Percentiles rank a stretch among this genome's conserved stretches.
These are phyloP conservation scores for Sus cebifrons DNA, from an alignment of 2,797 vertebrate species.

Conservation along the genomic window DNA sequence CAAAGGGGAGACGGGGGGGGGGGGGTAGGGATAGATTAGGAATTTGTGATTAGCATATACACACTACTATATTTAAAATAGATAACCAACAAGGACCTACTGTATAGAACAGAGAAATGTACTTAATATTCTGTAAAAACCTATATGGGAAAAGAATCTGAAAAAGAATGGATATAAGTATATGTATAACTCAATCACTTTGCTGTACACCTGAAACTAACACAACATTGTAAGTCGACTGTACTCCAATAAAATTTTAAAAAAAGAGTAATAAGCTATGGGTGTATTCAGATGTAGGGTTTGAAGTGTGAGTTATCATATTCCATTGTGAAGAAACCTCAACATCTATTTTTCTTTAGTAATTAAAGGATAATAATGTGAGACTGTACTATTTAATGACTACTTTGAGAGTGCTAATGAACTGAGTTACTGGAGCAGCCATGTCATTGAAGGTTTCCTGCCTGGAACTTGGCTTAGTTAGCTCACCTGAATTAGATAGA, in stretches of 20 bases:
- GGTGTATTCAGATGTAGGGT: neutral
- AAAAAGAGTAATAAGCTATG: neutral
- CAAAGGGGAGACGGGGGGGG: too few species aligned
- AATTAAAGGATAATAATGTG: conserved; percentile 32
- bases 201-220: too few species aligned
- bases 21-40: too few species aligned
- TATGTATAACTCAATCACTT: too few species aligned
- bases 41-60: too few species aligned
- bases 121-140: neutral
- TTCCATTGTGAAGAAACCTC: conserved; percentile 20
- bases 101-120: too few species aligned
- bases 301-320: neutral
- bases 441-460: neutral
- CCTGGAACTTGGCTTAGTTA: neutral
- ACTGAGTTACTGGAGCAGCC: neutral
- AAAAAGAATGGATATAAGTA: neutral
- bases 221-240: too few species aligned
- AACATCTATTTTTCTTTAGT: conserved; percentile 3
- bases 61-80: too few species aligned
- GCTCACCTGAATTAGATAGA: conserved; percentile 4
- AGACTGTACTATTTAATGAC: neutral
- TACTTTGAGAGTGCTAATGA: conserved; percentile 33
- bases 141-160: neutral
- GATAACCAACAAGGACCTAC: too few species aligned
- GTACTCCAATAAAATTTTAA: too few species aligned